These are phyloP conservation scores for Sminthurinus aureus DNA, from an alignment of 2,888 invertebrate genomes.

Conservation along the genomic window DNA sequence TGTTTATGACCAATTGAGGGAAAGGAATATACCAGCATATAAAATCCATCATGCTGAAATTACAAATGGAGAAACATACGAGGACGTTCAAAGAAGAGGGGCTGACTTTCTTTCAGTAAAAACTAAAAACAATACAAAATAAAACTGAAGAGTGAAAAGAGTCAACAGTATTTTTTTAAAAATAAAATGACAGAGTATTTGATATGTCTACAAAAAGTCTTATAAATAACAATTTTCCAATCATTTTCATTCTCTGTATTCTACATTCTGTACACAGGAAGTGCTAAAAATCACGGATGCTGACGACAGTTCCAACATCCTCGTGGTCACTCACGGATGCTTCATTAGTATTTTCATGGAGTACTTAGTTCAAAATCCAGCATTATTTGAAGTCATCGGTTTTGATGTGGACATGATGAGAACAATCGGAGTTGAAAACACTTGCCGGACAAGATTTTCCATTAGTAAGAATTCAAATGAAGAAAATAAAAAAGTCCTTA, in stretches of 20 bases:
- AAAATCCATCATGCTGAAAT: background rate
- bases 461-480: background rate
- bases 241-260: too few species aligned
- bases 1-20: background rate
- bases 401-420: conserved; percentile 8
- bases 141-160: too few species aligned
- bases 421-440: background rate
- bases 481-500: background rate
- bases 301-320: background rate
- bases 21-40: conserved; percentile 1
- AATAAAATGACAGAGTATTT: too few species aligned
- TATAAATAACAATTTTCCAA: too few species aligned
- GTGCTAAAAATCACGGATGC: too few species aligned
- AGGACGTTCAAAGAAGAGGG: background rate
- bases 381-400: background rate
- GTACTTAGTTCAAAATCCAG: background rate
- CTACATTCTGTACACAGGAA: too few species aligned
- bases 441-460: conserved; percentile 15
- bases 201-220: too few species aligned
- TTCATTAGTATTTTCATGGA: conserved; percentile 6
- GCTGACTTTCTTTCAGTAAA: conserved; percentile 11
- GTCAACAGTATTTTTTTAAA: too few species aligned
- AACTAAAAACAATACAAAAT: background rate
- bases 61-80: conserved; percentile 24
- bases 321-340: conserved; percentile 11